A percentile compares a stretch with the other conserved stretches of the same genome.
Evolutionary conservation across 2,113 vertebrate species (phyloP).

Genomic region (Aramus guarauna): DNA sequence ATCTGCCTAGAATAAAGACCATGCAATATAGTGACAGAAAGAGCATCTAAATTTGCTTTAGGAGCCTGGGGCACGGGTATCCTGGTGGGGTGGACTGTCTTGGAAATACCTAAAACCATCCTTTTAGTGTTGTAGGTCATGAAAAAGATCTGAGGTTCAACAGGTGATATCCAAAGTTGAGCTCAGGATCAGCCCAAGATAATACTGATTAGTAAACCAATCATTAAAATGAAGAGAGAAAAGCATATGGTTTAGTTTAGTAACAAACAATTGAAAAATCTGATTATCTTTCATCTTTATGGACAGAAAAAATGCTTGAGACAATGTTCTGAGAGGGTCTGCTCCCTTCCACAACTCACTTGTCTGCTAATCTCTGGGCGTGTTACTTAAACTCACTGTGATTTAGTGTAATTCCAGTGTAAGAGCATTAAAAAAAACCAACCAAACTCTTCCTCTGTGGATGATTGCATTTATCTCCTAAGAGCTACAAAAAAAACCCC

Average conservation of each 20-base stretch:
- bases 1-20: not conserved
- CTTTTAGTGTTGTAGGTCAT: not conserved
- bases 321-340: not conserved
- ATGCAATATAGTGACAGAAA: not conserved
- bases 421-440: not conserved
- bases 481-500: not conserved
- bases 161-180: not conserved
- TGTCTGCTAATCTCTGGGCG: not conserved
- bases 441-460: not conserved
- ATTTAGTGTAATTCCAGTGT: not conserved
- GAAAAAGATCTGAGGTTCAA: not conserved
- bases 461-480: not conserved
- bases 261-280: not conserved
- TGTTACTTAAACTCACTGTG: not conserved
- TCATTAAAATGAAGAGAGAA: not conserved
- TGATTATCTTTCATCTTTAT: not conserved
- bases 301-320: not conserved
- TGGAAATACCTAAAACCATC: not conserved
- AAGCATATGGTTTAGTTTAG: not conserved
- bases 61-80: fast-evolving
- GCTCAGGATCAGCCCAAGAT: not conserved
- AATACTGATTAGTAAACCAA: not conserved
- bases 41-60: not conserved
- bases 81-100: not conserved
- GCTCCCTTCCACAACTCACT: not conserved